Conservation (phyloP, 2,888 invertebrate species). For the Melanostoma mellinum region DNA sequence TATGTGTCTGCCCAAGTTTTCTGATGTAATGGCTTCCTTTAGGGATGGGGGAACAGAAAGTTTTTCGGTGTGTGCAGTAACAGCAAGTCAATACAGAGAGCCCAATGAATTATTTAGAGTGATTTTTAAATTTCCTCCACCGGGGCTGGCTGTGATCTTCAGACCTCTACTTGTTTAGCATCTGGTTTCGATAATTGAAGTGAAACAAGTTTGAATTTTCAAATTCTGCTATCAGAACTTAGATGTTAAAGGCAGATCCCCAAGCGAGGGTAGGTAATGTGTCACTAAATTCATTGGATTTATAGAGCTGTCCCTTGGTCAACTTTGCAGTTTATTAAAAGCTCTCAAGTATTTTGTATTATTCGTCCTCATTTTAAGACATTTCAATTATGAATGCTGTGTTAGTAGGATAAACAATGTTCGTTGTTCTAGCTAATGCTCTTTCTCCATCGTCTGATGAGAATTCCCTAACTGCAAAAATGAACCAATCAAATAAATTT, state of each 20-base stretch:
- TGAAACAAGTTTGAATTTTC: conserved; percentile 35
- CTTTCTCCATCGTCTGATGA: no score
- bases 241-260: conserved; percentile 7
- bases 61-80: conserved; percentile 35
- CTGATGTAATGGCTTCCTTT: conserved; percentile 42
- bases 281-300: neutral
- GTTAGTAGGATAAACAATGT: no score
- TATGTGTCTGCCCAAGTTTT: conserved; percentile 60
- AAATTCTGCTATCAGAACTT: conserved; percentile 3
- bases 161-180: conserved; percentile 14
- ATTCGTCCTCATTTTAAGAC: no score
- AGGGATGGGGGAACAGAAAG: conserved; percentile 21
- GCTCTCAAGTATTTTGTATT: neutral
- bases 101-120: conserved; percentile 47
- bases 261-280: neutral
- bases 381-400: no score
- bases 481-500: no score
- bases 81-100: conserved; percentile 31
- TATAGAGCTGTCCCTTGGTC: neutral
- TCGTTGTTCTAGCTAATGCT: no score
- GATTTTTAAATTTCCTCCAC: conserved; percentile 45
- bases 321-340: neutral
- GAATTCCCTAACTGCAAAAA: no score
- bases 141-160: neutral
- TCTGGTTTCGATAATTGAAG: conserved; percentile 58